These are phyloP conservation scores for Malurus splendens DNA, from an alignment of 2,797 vertebrate genomes.

Conservation along the genomic window DNA sequence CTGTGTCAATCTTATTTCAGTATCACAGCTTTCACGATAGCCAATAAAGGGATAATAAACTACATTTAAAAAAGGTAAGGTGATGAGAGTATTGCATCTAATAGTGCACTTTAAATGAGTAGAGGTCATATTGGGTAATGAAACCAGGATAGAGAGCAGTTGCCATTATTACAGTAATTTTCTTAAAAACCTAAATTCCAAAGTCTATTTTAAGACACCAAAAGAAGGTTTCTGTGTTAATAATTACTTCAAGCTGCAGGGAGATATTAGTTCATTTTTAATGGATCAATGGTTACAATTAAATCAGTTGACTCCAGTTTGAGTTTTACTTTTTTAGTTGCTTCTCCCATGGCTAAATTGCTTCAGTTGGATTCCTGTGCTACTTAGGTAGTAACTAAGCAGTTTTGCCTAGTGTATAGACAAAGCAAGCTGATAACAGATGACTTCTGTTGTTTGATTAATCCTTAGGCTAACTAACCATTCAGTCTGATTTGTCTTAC, in stretches of 20 bases:
- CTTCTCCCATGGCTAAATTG: neutral
- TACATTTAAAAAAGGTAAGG: neutral
- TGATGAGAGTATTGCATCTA: neutral
- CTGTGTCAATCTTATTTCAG: neutral
- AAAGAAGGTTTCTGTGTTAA: constrained; percentile 47
- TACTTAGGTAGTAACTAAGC: neutral
- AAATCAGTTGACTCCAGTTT: neutral
- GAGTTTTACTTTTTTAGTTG: neutral
- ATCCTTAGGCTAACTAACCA: neutral
- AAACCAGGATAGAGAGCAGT: neutral
- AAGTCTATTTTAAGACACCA: constrained; percentile 22
- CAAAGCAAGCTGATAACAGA: neutral
- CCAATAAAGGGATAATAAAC: neutral
- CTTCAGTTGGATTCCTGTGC: neutral
- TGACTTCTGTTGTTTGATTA: neutral
- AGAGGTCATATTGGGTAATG: neutral
- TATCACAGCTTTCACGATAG: neutral
- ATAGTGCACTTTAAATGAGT: neutral
- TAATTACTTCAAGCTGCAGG: constrained; percentile 1
- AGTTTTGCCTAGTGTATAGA: neutral
- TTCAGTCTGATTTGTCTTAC: neutral
- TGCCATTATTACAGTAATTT: neutral
- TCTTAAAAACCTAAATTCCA: neutral
- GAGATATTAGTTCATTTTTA: neutral
- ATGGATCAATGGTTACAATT: neutral